Percentiles rank a stretch among this genome's conserved stretches.
These are phyloP conservation scores for Xestia c-nigrum DNA, from an alignment of 2,888 invertebrate genomes.

Conservation along the genomic window DNA sequence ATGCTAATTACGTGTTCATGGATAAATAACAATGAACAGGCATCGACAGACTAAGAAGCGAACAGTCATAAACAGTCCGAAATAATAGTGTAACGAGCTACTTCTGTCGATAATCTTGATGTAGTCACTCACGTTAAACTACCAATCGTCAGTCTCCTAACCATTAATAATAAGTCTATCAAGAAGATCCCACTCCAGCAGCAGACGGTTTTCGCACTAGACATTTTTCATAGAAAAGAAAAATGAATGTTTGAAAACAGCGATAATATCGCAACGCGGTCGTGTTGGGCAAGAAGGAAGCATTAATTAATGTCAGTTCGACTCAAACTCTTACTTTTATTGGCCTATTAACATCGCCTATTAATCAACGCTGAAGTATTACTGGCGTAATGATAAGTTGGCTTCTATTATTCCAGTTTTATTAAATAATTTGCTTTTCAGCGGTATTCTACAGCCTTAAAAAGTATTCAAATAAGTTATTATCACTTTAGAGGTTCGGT, in stretches of 20 bases:
- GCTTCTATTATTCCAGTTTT: constrained; percentile 23
- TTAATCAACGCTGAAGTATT: constrained; percentile 54
- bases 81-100: background rate
- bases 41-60: too few relatives aligned
- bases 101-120: background rate
- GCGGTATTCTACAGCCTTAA: background rate
- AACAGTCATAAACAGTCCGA: too few relatives aligned
- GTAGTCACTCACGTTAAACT: background rate
- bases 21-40: too few relatives aligned
- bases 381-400: constrained; percentile 41
- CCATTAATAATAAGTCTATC: constrained; percentile 23
- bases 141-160: background rate
- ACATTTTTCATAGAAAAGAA: constrained; percentile 40
- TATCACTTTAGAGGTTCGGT: background rate
- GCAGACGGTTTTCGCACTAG: constrained; percentile 9
- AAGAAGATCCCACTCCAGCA: constrained; percentile 15
- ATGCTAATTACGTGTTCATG: too few relatives aligned
- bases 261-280: constrained; percentile 52
- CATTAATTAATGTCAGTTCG: constrained; percentile 55
- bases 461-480: background rate
- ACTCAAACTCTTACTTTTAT: constrained; percentile 58
- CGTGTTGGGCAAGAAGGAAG: constrained; percentile 52
- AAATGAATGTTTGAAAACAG: constrained; percentile 43
- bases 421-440: constrained; percentile 10
- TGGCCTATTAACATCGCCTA: constrained; percentile 55